Percentiles rank a stretch among this genome's conserved stretches.
Conservation (phyloP, 1,140 invertebrate species). For the Brachionus calyciflorus region DNA sequence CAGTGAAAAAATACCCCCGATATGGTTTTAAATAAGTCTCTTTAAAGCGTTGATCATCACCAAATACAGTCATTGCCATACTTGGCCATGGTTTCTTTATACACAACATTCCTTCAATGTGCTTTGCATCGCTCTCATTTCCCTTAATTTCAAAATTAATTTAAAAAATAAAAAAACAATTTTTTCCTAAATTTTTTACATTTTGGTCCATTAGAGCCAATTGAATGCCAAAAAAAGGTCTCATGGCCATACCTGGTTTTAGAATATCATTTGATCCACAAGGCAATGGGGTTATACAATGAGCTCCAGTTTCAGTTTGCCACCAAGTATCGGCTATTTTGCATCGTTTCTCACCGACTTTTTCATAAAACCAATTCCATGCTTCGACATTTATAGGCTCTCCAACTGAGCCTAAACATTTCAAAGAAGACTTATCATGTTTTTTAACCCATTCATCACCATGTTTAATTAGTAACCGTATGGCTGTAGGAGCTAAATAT, state of each 20-base stretch:
- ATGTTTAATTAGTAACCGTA: constrained; percentile 74
- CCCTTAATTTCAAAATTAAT: constrained; percentile 49
- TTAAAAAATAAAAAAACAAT: too few relatives aligned
- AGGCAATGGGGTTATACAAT: constrained; percentile 62
- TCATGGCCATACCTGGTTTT: constrained; percentile 62
- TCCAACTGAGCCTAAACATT: constrained; percentile 66
- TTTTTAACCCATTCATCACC: constrained; percentile 65
- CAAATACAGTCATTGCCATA: constrained; percentile 62
- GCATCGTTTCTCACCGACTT: constrained; percentile 71
- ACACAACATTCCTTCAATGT: constrained; percentile 56
- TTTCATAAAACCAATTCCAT: constrained; percentile 91
- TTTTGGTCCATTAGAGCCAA: constrained; percentile 58
- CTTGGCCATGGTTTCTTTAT: constrained; percentile 62
- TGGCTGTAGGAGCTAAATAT: constrained; percentile 64
- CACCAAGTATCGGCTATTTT: constrained; percentile 93
- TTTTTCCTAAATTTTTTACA: neutral
- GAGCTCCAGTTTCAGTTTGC: constrained; percentile 70
- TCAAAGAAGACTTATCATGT: constrained; percentile 52
- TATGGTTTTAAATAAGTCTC: constrained; percentile 61
- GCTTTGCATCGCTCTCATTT: constrained; percentile 47
- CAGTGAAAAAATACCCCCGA: constrained; percentile 61
- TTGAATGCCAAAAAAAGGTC: constrained; percentile 63
- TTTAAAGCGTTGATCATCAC: constrained; percentile 61
- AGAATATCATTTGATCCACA: constrained; percentile 59
- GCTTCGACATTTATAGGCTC: constrained; percentile 97